These are phyloP conservation scores for Sturnira hondurensis DNA, from an alignment of 2,113 vertebrate genomes.

Conservation along the genomic window DNA sequence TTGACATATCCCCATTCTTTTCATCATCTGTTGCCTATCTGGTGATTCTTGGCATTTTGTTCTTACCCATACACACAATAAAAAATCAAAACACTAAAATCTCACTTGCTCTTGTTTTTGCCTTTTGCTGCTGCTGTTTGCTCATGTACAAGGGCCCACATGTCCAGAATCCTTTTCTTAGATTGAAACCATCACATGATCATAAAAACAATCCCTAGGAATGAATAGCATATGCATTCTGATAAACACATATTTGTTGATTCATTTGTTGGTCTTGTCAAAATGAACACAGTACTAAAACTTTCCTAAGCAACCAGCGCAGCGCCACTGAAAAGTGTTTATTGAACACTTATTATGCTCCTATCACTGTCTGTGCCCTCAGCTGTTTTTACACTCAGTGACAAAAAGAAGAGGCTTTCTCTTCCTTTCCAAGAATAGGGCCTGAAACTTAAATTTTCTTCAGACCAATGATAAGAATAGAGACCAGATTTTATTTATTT, in stretches of 20 bases:
- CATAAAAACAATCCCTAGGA: not conserved
- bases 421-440: not conserved
- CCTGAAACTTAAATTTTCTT: not conserved
- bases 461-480: not conserved
- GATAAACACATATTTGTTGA: too few relatives aligned
- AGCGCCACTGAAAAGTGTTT: not conserved
- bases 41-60: not conserved
- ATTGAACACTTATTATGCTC: not conserved
- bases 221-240: fast-evolving
- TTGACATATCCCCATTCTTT: not conserved
- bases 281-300: not conserved
- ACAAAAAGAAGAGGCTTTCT: not conserved
- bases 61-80: not conserved
- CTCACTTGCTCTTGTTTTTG: not conserved
- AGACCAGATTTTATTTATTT: not conserved
- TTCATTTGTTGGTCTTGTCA: not conserved
- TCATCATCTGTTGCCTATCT: not conserved
- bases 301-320: fast-evolving
- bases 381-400: not conserved
- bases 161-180: not conserved
- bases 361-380: fast-evolving
- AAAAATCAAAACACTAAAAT: not conserved
- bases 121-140: too few relatives aligned
- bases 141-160: not conserved
- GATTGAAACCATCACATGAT: fast-evolving